Conservation (phyloP, 2,797 vertebrate genomes). For the Echeneis naucrates region DNA sequence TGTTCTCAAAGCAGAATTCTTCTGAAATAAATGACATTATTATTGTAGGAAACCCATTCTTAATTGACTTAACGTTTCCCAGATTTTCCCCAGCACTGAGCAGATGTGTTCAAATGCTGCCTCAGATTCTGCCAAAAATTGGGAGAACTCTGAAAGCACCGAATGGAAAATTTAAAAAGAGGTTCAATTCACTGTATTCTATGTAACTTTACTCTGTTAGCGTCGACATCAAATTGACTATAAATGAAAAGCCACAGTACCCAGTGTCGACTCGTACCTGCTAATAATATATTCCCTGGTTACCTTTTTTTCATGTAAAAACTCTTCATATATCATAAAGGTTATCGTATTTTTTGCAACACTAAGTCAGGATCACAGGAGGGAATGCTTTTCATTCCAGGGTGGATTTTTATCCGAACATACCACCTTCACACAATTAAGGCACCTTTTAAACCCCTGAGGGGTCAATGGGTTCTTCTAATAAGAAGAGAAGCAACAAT, state of each 20-base stretch:
- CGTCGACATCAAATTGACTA: not conserved
- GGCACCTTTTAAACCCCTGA: constrained; percentile 85
- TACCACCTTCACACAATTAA: constrained; percentile 86
- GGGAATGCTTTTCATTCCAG: constrained; percentile 54
- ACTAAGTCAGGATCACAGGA: constrained; percentile 25
- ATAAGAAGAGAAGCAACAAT: constrained; percentile 85
- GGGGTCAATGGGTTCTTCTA: constrained; percentile 87
- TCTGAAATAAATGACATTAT: constrained; percentile 18
- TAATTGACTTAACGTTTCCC: constrained; percentile 5
- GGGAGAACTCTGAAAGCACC: constrained; percentile 1
- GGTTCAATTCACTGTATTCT: not conserved
- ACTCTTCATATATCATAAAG: constrained; percentile 1
- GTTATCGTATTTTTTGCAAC: constrained; percentile 3
- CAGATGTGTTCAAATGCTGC: constrained; percentile 9
- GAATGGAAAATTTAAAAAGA: not conserved
- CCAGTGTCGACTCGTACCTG: not conserved
- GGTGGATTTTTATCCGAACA: constrained; percentile 65
- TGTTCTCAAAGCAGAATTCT: constrained; percentile 21
- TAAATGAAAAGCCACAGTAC: not conserved
- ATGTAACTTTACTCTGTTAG: not conserved
- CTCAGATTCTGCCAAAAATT: constrained; percentile 9
- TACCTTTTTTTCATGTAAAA: constrained; percentile 7
- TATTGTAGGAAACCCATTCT: constrained; percentile 13
- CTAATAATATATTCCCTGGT: not conserved
- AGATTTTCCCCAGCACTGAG: constrained; percentile 6